Evolutionary conservation across 1,140 invertebrate species (phyloP).

Genomic region (Andricus grossulariae): DNA sequence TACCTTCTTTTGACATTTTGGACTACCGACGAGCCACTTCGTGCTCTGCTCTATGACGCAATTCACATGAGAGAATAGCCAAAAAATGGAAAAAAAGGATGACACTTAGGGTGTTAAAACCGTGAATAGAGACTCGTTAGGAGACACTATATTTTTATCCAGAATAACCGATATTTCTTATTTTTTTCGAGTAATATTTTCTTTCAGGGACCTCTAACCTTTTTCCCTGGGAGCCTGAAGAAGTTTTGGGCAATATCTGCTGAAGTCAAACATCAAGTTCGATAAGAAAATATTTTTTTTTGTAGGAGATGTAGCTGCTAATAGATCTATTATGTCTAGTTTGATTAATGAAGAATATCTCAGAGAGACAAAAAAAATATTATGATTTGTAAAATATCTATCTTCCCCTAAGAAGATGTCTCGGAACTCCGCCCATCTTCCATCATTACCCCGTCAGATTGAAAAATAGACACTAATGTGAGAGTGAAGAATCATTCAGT

Average conservation of each 20-base stretch:
- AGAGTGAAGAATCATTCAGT: conserved; percentile 10
- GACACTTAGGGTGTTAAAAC: conserved; percentile 41
- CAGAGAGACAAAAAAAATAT: not conserved
- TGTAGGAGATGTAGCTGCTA: not conserved
- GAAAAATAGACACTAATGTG: conserved; percentile 15
- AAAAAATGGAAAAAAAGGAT: conserved; percentile 35
- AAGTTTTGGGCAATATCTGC: too few relatives aligned
- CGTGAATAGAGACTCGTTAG: conserved; percentile 40
- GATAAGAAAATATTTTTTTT: too few relatives aligned
- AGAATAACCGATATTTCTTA: not conserved
- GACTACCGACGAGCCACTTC: conserved; percentile 37
- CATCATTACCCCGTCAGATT: conserved; percentile 8
- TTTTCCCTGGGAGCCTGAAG: too few relatives aligned
- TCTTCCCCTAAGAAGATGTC: not conserved
- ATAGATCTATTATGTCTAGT: not conserved
- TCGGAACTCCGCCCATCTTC: not conserved
- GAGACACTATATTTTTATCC: not conserved
- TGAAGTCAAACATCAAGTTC: too few relatives aligned
- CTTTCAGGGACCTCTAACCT: not conserved
- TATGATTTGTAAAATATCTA: not conserved
- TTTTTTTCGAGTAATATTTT: not conserved
- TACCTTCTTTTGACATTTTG: conserved; percentile 40
- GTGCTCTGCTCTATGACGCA: not conserved
- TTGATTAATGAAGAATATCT: conserved; percentile 5
- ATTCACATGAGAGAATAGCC: not conserved